Percentiles rank a stretch among this genome's conserved stretches.
phyloP scores from a whole-genome alignment of 2,888 invertebrate genomes.

The Eupsilia transversa region DNA sequence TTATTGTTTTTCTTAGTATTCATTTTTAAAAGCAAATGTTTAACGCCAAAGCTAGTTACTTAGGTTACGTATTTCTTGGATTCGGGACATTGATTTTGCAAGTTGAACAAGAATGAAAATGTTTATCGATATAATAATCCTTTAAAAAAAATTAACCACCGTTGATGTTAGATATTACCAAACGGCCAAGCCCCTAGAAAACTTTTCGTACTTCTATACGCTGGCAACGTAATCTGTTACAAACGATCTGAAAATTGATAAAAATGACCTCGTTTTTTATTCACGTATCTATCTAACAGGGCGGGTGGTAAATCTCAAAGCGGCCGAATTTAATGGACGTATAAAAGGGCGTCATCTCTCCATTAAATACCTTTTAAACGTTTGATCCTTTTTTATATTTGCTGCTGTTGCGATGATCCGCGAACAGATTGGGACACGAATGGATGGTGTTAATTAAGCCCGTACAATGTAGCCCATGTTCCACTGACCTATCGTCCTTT shows the following conservation, averaged over 20 bases:
- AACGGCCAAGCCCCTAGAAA: constrained; percentile 53
- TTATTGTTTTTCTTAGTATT: no score
- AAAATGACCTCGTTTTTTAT: constrained; percentile 82
- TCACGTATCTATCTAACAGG: constrained; percentile 80
- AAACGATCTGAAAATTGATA: constrained; percentile 84
- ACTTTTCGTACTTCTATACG: constrained; percentile 54
- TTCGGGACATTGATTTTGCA: neutral
- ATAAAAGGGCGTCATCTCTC: constrained; percentile 89
- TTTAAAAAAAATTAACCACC: constrained; percentile 13
- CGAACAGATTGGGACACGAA: constrained; percentile 81
- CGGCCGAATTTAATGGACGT: constrained; percentile 88
- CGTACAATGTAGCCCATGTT: constrained; percentile 68
- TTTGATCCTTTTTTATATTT: constrained; percentile 90
- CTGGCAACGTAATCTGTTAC: constrained; percentile 77
- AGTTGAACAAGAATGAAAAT: neutral
- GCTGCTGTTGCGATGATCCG: constrained; percentile 85
- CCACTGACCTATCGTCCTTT: constrained; percentile 60
- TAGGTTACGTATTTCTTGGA: neutral
- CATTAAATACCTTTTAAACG: constrained; percentile 90
- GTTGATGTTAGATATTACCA: constrained; percentile 42
- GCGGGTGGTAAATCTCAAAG: constrained; percentile 86
- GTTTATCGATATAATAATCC: neutral
- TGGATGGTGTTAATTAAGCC: constrained; percentile 84
- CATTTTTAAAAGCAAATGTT: neutral
- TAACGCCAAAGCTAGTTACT: neutral